These are phyloP conservation scores for Hydrolagus colliei DNA, from an alignment of 2,797 vertebrate species.

Conservation along the genomic window DNA sequence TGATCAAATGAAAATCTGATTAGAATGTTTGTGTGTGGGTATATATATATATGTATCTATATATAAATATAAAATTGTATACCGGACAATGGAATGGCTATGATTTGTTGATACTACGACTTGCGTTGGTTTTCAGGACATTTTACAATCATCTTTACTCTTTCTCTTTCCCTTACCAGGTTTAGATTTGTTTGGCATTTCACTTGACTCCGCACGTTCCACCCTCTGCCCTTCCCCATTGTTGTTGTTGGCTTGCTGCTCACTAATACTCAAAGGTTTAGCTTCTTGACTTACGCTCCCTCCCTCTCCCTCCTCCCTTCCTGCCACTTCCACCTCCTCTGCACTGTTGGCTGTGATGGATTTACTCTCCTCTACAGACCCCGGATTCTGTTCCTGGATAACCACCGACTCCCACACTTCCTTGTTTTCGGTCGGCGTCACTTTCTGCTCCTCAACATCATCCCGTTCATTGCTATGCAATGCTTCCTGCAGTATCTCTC, in stretches of 20 bases:
- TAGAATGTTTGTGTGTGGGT: background rate
- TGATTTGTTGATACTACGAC: background rate
- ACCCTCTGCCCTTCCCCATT: background rate
- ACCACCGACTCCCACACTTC: background rate
- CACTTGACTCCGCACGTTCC: background rate
- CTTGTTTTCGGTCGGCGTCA: too few species aligned
- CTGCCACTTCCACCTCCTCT: background rate
- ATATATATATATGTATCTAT: background rate
- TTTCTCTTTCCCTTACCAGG: slow-evolving; percentile 54
- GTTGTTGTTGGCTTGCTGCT: background rate
- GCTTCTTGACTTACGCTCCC: background rate
- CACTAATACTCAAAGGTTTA: background rate
- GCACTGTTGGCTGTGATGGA: background rate
- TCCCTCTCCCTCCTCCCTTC: background rate
- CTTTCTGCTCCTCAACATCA: background rate
- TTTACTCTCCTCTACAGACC: background rate
- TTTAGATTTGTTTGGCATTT: background rate
- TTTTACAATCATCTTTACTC: slow-evolving; percentile 74
- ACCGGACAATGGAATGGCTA: background rate
- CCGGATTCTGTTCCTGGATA: background rate
- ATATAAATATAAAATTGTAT: slow-evolving; percentile 15
- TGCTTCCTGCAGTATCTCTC: background rate
- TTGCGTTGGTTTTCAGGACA: slow-evolving; percentile 54
- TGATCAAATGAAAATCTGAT: background rate
- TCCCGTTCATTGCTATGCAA: too few species aligned